Evolutionary conservation across 1,140 invertebrate species (phyloP).

Genomic region (Atopsyche davidsoni): DNA sequence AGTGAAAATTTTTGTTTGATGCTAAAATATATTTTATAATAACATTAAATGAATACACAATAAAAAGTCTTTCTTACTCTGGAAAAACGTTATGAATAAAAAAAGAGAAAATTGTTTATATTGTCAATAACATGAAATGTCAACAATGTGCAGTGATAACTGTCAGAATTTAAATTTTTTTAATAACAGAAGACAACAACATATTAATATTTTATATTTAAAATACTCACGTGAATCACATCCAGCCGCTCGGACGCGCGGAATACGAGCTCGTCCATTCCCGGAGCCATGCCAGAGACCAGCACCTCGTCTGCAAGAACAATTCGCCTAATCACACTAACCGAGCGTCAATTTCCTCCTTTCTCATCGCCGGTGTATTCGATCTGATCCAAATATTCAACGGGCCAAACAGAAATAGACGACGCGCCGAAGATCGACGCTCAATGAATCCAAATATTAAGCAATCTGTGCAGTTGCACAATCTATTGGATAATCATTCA

Average conservation of each 20-base stretch:
- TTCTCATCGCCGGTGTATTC: neutral
- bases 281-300: conserved; percentile 20
- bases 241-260: conserved; percentile 22
- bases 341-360: neutral
- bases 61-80: too few relatives aligned
- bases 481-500: conserved; percentile 14
- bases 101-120: too few relatives aligned
- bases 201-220: too few relatives aligned
- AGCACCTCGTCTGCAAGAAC: neutral
- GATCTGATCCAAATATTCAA: conserved; percentile 19
- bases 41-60: too few relatives aligned
- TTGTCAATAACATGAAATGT: too few relatives aligned
- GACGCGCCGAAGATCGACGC: neutral
- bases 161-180: too few relatives aligned
- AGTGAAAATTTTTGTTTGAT: too few relatives aligned
- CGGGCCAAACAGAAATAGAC: conserved; percentile 17
- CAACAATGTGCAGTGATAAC: too few relatives aligned
- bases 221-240: conserved; percentile 20
- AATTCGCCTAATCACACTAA: neutral
- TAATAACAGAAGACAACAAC: too few relatives aligned
- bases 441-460: conserved; percentile 9
- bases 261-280: conserved; percentile 24
- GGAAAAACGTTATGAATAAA: neutral
- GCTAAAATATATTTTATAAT: too few relatives aligned
- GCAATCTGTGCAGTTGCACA: conserved; percentile 16